Evolutionary conservation across 53 echinoderm and acorn worm genomes (phyloP).

Genomic region (Hippasteria phrygiana): DNA sequence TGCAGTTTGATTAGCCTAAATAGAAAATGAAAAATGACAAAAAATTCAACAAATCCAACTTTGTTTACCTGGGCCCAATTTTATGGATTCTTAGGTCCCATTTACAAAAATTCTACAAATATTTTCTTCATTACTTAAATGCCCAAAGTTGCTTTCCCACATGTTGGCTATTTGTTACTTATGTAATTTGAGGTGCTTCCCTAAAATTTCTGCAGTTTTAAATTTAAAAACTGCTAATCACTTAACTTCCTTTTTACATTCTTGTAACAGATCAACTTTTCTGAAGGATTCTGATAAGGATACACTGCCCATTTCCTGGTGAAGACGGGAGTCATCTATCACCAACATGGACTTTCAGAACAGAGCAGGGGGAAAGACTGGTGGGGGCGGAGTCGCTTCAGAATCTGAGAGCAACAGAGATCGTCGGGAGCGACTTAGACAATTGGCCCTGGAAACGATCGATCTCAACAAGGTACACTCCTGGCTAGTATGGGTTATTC

Average conservation of each 20-base stretch:
- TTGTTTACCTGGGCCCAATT: too few species aligned
- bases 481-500: background rate
- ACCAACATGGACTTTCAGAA: slow-evolving; percentile 93
- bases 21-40: too few species aligned
- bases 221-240: too few species aligned
- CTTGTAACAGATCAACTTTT: background rate
- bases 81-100: too few species aligned
- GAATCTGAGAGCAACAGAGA: slow-evolving; percentile 92
- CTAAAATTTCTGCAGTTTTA: too few species aligned
- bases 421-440: slow-evolving; percentile 87
- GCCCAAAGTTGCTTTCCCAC: too few species aligned
- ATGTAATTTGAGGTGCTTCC: too few species aligned
- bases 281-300: background rate
- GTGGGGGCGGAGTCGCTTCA: slow-evolving; percentile 96
- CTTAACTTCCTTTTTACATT: background rate
- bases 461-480: slow-evolving; percentile 89
- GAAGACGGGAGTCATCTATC: background rate
- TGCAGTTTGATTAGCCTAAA: too few species aligned
- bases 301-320: background rate
- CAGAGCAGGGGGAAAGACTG: slow-evolving; percentile 96
- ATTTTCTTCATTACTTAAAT: too few species aligned
- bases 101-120: too few species aligned
- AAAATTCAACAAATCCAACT: too few species aligned
- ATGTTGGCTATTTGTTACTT: too few species aligned
- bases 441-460: slow-evolving; percentile 96